phyloP scores from a whole-genome alignment of 2,113 vertebrate species.

The Carlito syrichta region DNA sequence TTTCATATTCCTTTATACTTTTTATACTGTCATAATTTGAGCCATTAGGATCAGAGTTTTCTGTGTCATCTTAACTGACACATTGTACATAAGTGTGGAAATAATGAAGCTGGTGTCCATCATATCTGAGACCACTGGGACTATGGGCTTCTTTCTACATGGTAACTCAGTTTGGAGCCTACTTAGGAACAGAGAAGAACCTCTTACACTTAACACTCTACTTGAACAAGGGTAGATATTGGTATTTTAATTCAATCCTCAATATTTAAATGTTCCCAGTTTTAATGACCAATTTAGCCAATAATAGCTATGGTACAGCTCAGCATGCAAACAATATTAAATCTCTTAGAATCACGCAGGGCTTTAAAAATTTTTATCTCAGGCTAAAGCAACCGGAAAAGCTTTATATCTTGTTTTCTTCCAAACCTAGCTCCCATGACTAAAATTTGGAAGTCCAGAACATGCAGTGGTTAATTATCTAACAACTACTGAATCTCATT shows the following conservation, averaged over 20 bases:
- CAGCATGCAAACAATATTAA: not conserved
- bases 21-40: not conserved
- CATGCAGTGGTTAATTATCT: slow-evolving; percentile 43
- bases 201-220: not conserved
- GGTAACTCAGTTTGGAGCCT: not conserved
- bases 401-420: slow-evolving; percentile 1
- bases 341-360: not conserved
- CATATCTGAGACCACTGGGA: fast-evolving
- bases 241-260: not conserved
- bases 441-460: slow-evolving; percentile 54
- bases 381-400: not conserved
- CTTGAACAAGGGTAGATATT: not conserved
- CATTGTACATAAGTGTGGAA: fast-evolving
- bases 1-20: not conserved
- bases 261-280: not conserved
- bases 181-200: not conserved
- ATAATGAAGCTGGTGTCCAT: fast-evolving
- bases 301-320: not conserved
- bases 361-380: not conserved
- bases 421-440: not conserved
- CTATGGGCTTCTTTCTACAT: not conserved
- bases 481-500: slow-evolving; percentile 28
- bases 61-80: not conserved
- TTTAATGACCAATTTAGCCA: not conserved
- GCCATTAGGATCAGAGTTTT: not conserved